These are phyloP conservation scores for Pseudomyrmex concolor DNA, from an alignment of 1,140 invertebrate genomes.

Conservation along the genomic window DNA sequence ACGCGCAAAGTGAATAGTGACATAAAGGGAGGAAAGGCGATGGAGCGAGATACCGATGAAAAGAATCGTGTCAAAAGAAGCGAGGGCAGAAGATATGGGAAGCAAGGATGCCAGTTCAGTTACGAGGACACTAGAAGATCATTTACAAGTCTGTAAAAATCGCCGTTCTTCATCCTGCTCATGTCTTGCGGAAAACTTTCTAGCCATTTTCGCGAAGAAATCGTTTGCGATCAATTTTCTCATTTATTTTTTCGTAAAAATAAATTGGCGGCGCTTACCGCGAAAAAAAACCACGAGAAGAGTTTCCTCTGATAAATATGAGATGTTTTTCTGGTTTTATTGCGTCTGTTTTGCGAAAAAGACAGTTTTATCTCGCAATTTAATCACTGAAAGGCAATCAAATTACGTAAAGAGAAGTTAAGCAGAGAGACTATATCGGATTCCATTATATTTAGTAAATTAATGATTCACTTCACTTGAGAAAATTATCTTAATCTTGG, in stretches of 20 bases:
- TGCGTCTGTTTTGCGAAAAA: not conserved
- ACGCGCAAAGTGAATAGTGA: constrained; percentile 63
- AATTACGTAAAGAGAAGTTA: not conserved
- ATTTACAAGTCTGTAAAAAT: constrained; percentile 70
- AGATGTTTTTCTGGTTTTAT: constrained; percentile 2
- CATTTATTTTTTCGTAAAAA: not conserved
- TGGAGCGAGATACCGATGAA: constrained; percentile 3
- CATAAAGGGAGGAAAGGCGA: constrained; percentile 24
- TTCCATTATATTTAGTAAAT: constrained; percentile 42
- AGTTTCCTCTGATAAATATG: not conserved
- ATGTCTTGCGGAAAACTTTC: constrained; percentile 10
- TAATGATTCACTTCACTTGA: constrained; percentile 9
- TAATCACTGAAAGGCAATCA: constrained; percentile 3
- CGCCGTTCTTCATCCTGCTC: constrained; percentile 55
- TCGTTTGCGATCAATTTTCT: constrained; percentile 12
- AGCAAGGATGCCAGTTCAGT: constrained; percentile 32
- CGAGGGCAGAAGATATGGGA: constrained; percentile 34
- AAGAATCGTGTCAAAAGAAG: constrained; percentile 42
- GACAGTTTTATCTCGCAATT: not conserved
- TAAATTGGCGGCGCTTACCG: not conserved
- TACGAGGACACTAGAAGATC: constrained; percentile 55
- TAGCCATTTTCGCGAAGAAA: constrained; percentile 13
- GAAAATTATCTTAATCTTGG: not conserved
- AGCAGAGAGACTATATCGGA: not conserved
- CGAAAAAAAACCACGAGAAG: not conserved